Evolutionary conservation across 2,113 vertebrate genomes (phyloP).

Genomic region (Apeltes quadracus): DNA sequence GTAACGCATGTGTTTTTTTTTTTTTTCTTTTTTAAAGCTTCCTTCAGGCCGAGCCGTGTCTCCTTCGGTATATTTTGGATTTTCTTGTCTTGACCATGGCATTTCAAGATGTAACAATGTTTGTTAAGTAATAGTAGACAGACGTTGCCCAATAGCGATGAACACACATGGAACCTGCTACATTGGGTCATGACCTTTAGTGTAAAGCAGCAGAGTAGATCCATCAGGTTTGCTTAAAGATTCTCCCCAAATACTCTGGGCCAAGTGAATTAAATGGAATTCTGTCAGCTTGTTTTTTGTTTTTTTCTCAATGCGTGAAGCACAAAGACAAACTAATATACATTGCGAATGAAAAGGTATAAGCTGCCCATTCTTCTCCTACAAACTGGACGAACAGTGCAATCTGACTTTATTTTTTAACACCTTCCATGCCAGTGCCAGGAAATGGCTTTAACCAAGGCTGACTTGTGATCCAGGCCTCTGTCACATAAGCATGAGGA

Average conservation of each 20-base stretch:
- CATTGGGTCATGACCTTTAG: background rate
- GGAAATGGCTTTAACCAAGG: background rate
- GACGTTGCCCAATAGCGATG: background rate
- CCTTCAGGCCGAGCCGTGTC: background rate
- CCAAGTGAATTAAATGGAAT: background rate
- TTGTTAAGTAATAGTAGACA: constrained; percentile 9
- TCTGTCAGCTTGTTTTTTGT: background rate
- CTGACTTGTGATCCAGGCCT: constrained; percentile 1
- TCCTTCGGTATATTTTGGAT: background rate
- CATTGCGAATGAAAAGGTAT: too few species aligned
- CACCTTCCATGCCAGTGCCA: background rate
- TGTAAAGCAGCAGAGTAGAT: background rate
- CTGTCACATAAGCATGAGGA: background rate
- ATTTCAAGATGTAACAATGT: background rate
- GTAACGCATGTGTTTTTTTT: constrained; percentile 74
- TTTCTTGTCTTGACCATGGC: background rate
- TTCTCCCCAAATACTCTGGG: background rate
- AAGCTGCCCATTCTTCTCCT: background rate
- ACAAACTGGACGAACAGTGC: background rate
- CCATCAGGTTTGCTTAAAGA: background rate
- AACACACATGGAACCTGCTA: background rate
- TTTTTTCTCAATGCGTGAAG: too few species aligned
- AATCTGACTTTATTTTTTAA: background rate
- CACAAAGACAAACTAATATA: too few species aligned
- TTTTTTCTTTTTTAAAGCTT: too few species aligned